Percentiles rank a stretch among this genome's conserved stretches.
phyloP scores from a whole-genome alignment of 2,888 invertebrate species.

The Boloria euphrosyne region DNA sequence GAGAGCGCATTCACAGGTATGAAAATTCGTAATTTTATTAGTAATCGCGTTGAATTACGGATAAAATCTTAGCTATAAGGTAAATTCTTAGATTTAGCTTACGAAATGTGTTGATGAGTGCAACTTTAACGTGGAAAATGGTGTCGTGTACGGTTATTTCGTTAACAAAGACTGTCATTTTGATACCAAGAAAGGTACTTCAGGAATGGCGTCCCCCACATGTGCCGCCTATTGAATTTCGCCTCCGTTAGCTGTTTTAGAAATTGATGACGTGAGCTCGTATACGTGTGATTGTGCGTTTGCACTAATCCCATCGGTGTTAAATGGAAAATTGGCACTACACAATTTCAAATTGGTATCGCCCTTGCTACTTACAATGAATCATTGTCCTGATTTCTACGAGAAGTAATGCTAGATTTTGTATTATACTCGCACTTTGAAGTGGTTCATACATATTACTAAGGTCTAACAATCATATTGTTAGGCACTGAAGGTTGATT shows the following conservation, averaged over 20 bases:
- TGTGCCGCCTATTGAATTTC: conserved; percentile 81
- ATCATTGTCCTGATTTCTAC: conserved; percentile 73
- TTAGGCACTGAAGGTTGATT: conserved; percentile 43
- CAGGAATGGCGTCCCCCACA: conserved; percentile 90
- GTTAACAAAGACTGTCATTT: conserved; percentile 83
- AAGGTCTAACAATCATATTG: conserved; percentile 19
- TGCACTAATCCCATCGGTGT: conserved; percentile 50
- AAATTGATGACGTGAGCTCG: conserved; percentile 70
- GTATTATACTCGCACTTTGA: conserved; percentile 36
- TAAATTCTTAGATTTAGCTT: conserved; percentile 57
- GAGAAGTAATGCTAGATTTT: conserved; percentile 57
- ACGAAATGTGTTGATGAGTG: conserved; percentile 64
- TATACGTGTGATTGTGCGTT: conserved; percentile 58
- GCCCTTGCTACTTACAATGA: conserved; percentile 57
- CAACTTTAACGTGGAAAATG: conserved; percentile 59
- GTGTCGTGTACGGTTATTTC: conserved; percentile 71
- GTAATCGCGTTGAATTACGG: conserved; percentile 69
- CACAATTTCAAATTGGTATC: conserved; percentile 56
- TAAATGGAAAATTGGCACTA: conserved; percentile 53
- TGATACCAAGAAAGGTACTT: conserved; percentile 85
- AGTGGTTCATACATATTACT: conserved; percentile 11
- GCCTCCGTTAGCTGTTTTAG: conserved; percentile 59
- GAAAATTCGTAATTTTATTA: conserved; percentile 77
- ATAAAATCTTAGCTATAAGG: conserved; percentile 66
- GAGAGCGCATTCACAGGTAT: conserved; percentile 87